Evolutionary conservation across 2,797 vertebrate genomes (phyloP), one percentile per base, ranked within the genome.

Genomic region (Poeciliopsis paucimaculata): DNA sequence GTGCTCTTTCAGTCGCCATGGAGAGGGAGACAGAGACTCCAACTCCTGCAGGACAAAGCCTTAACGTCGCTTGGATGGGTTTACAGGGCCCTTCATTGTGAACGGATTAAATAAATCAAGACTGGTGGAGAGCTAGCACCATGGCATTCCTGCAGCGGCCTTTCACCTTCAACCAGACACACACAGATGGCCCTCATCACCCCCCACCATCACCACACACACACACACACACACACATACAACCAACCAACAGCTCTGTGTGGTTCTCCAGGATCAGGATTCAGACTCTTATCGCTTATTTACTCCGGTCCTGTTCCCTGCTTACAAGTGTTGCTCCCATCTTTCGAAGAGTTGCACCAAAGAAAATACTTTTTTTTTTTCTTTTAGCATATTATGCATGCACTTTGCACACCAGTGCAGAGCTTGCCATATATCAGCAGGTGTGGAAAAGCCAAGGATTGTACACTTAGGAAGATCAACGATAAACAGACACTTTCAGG

Each of bases 41-140:
- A 93, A 92, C 85, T 94, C 92, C 93, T 89, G 85, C 88, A 87
- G 87, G 86, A 96, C 94, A 95, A 94, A 94, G 92, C 90, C 87
- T 89, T 7, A 88, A 75, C 31, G 84, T 90, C 92, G 92, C 92
- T 80, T 93, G 88, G 92, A 94, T 90, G 85, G 92, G 90, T 94
- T 95, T 95, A 93, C 90, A 93, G 88, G 87, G 87, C 88, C 90
- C 84, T 90, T 78, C 85, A 92, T 93, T 93, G 94, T 95, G 87
- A 92, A 92, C 88, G 91, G 91, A 91, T 93, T 93, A 93, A 93
- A 95, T 95, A 95, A 95, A 96, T 94, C 93, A 95, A 90, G 91
- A 86, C 89, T n/a, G 81, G 89, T 87, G 49, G 72, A 90, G 93
- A 90, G 85, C 90, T 66, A 79, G 90, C 77, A 72, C 81, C 79